Conservation (phyloP, 2,797 vertebrate genomes). For the Pipistrellus pygmaeus region DNA sequence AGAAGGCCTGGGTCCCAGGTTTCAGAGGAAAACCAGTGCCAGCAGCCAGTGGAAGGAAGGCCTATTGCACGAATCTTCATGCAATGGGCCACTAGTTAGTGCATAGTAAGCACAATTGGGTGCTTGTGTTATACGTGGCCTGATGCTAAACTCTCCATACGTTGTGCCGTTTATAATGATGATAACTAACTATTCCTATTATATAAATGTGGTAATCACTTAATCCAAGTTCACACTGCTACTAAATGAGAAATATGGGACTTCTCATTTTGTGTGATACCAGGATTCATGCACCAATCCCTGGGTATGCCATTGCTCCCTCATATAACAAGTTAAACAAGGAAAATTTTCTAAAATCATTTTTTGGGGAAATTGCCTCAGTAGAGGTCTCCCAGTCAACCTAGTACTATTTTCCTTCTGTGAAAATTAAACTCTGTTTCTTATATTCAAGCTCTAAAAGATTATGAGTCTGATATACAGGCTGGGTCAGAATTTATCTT, state of each 20-base stretch:
- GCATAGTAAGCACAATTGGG: background rate
- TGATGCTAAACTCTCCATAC: background rate
- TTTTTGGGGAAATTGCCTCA: background rate
- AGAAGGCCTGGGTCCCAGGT: too few species aligned
- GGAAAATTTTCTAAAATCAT: background rate
- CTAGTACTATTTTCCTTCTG: background rate
- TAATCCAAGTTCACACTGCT: background rate
- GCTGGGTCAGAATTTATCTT: background rate
- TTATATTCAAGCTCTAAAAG: background rate
- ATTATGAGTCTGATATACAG: background rate
- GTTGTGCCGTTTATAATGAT: background rate
- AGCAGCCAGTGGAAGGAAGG: too few species aligned
- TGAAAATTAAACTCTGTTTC: background rate
- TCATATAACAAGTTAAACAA: background rate
- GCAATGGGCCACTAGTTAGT: too few species aligned
- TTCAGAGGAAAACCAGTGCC: too few species aligned
- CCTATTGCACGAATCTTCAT: too few species aligned
- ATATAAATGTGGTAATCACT: background rate
- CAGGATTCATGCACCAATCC: background rate
- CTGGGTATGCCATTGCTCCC: accelerated
- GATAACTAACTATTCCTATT: background rate
- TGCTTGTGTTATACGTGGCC: background rate
- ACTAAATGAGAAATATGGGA: background rate
- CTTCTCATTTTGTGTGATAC: background rate
- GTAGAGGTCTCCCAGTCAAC: background rate